Percentiles rank a stretch among this genome's conserved stretches.
phyloP scores from a whole-genome alignment of 2,113 vertebrate genomes.

The Loxodonta africana region DNA sequence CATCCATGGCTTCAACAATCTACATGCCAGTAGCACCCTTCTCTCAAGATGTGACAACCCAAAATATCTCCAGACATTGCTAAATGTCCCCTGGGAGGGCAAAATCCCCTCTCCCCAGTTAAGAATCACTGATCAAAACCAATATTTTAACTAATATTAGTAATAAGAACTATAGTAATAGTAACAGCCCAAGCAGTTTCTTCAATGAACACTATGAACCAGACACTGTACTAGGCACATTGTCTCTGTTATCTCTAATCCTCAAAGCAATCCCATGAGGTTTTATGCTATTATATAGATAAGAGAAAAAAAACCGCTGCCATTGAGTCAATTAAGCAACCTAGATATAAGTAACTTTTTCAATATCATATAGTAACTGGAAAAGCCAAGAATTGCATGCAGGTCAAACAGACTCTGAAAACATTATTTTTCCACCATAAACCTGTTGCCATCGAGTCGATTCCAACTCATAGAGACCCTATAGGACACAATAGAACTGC shows the following conservation, averaged over 20 bases:
- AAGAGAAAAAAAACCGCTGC: not conserved
- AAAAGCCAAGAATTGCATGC: conserved; percentile 10
- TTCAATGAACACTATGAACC: not conserved
- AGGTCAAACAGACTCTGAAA: not conserved
- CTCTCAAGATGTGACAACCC: not conserved
- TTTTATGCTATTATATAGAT: not conserved
- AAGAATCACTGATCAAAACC: not conserved
- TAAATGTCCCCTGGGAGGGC: not conserved
- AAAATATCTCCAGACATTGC: not conserved
- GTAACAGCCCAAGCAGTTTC: not conserved
- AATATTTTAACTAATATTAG: not conserved
- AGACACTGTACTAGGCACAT: not conserved
- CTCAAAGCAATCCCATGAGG: not conserved
- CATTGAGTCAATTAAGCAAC: not conserved
- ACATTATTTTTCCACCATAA: not conserved
- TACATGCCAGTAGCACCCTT: not conserved
- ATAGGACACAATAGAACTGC: too few relatives aligned
- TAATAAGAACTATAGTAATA: not conserved
- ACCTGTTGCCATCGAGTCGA: too few relatives aligned
- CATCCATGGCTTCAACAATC: not conserved
- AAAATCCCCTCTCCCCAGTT: not conserved
- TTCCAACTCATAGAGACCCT: too few relatives aligned
- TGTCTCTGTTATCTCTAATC: not conserved
- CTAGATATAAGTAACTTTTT: not conserved
- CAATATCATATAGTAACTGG: not conserved